A percentile compares a stretch with the other conserved stretches of the same genome.
Conservation (phyloP, 1,140 invertebrate species). For the Panulirus ornatus region DNA sequence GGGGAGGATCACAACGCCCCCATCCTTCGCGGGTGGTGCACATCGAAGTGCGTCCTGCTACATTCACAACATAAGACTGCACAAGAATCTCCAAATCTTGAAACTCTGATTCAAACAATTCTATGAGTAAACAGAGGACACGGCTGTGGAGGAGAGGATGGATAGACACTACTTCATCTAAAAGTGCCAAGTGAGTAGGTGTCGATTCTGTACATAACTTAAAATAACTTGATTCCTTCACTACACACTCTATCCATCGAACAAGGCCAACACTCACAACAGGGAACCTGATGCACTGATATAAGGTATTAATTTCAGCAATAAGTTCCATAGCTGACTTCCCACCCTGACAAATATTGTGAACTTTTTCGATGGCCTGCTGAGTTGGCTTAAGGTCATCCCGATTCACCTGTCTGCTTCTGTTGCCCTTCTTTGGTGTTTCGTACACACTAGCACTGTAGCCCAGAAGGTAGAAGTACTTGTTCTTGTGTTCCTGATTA, state of each 20-base stretch:
- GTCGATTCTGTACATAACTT: conserved; percentile 98
- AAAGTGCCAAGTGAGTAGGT: conserved; percentile 94
- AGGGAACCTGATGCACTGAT: conserved; percentile 95
- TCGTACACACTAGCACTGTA: conserved; percentile 97
- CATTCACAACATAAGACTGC: too few species aligned
- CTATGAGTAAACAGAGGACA: conserved; percentile 82
- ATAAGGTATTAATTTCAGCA: conserved; percentile 91
- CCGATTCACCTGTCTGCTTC: conserved; percentile 83
- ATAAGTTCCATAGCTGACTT: conserved; percentile 95
- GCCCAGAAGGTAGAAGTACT: conserved; percentile 96
- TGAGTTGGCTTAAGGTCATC: conserved; percentile 92
- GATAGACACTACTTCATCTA: conserved; percentile 96
- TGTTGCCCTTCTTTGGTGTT: conserved; percentile 85
- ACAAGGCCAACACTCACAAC: conserved; percentile 96
- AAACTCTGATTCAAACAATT: conserved; percentile 95
- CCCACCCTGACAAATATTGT: conserved; percentile 92
- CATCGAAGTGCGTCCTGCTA: too few species aligned
- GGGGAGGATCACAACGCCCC: too few species aligned
- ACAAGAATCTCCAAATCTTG: conserved; percentile 98
- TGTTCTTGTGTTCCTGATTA: conserved; percentile 94
- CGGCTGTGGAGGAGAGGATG: conserved; percentile 91
- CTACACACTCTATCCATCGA: conserved; percentile 96
- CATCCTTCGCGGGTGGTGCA: too few species aligned
- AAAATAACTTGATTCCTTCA: conserved; percentile 96
- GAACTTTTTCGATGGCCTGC: conserved; percentile 95